Evolutionary conservation across 2,797 vertebrate species (phyloP), one percentile per base, ranked within the genome.

Genomic region (Meda fulgida): DNA sequence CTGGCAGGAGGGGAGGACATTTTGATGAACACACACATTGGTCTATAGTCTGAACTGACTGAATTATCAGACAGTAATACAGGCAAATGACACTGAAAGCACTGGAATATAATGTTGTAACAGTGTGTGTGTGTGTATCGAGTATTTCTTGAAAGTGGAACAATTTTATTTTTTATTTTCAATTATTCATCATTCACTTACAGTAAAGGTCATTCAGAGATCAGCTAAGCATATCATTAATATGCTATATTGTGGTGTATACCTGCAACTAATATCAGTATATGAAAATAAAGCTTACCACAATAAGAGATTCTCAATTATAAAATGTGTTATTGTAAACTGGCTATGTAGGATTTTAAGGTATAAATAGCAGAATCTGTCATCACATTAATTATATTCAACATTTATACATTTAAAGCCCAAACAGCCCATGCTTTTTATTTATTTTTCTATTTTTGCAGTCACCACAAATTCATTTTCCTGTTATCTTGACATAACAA

Each of bases 1-100:
- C 78, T 78, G 67, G 87, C 46, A 67, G 55, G 71, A 85, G 26
- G 26, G 80, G 58, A 70, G 84, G 82, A 81, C 86, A 85, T 73
- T 79, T 67, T 36, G 63, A 51, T 70, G 67, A 71, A 63, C 51
- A 48, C 66, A 34, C 13, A 78, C 13, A 69, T 21, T 23, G 53
- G 38, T 63, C 66, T 48, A 63, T 16, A 58, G 46, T 26, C 29
- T 38, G 58, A 36, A 83, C 40, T 21, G 58, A 23, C 31, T 38
- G 23, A 38, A 40, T 83, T 14, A 51, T n/a, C 29, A 48, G 29
- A 75, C 70, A 73, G 51, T 9, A 38, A 23, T 34, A 21, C 2
- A 8, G 21, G 40, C 13, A 51, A 51, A 70, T 38, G 16, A 40
- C 66, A 38, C 23, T 11, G 34, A 38, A 9, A 9, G 53, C 26